A percentile compares a stretch with the other conserved stretches of the same genome.
These are phyloP conservation scores for Bruchidius siliquastri DNA, from an alignment of 2,888 invertebrate genomes.

Conservation along the genomic window DNA sequence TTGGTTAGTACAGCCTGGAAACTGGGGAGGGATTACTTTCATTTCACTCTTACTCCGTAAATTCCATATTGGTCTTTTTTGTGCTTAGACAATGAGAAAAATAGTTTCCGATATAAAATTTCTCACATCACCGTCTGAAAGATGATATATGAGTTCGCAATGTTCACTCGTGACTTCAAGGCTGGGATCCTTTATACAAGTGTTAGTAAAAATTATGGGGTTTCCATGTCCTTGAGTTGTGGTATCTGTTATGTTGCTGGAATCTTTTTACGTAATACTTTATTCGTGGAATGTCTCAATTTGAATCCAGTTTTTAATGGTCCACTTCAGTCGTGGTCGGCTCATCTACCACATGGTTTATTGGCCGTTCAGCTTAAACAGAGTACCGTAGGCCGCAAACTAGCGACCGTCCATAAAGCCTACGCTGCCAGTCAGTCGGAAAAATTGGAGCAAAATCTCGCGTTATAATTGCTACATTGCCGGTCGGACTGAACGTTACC, in stretches of 20 bases:
- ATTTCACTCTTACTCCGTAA: too few species aligned
- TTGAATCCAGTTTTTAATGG: background rate
- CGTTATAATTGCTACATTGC: constrained; percentile 2
- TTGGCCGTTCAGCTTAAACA: constrained; percentile 3
- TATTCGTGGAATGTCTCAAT: background rate
- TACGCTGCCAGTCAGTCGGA: constrained; percentile 14
- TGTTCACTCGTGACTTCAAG: too few species aligned
- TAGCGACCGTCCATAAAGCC: constrained; percentile 3
- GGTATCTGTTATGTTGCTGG: background rate
- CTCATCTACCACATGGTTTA: constrained; percentile 12
- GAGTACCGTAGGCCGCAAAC: constrained; percentile 13
- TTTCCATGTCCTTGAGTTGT: too few species aligned
- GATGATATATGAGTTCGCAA: too few species aligned
- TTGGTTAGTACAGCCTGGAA: too few species aligned
- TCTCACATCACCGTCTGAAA: too few species aligned
- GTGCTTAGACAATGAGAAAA: too few species aligned
- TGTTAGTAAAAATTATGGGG: too few species aligned
- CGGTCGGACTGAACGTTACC: background rate
- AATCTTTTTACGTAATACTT: background rate
- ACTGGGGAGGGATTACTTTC: too few species aligned
- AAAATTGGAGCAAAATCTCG: constrained; percentile 13
- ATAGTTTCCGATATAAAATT: too few species aligned
- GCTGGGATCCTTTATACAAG: too few species aligned
- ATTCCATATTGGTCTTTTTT: too few species aligned
- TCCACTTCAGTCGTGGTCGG: constrained; percentile 1